Evolutionary conservation across 1,140 invertebrate species (phyloP).

Genomic region (Megalopta genalis): DNA sequence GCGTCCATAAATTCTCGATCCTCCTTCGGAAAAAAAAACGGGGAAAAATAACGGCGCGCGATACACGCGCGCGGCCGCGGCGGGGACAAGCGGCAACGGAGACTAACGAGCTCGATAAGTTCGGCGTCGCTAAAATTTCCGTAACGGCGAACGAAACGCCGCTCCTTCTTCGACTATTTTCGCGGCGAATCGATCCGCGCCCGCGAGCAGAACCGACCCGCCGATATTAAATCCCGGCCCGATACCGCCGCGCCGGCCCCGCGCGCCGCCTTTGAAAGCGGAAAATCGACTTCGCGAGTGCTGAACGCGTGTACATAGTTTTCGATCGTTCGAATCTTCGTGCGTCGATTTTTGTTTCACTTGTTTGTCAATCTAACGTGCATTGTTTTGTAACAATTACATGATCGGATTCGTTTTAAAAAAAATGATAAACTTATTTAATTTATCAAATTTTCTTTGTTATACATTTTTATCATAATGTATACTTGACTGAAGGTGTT

Average conservation of each 20-base stretch:
- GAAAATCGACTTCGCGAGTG: no score
- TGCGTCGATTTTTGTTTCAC: no score
- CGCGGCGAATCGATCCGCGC: not conserved
- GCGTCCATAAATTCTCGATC: slow-evolving; percentile 7
- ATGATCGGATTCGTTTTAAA: no score
- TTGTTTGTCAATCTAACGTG: no score
- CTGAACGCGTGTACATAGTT: no score
- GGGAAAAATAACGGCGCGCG: slow-evolving; percentile 9
- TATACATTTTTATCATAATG: no score
- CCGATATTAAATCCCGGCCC: not conserved
- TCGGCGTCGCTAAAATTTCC: not conserved
- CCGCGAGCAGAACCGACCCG: not conserved
- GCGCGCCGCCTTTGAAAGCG: no score
- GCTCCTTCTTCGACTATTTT: not conserved
- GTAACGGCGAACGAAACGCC: not conserved
- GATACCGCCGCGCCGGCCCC: not conserved
- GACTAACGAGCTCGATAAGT: slow-evolving; percentile 13
- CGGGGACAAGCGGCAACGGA: not conserved
- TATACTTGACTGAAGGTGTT: no score
- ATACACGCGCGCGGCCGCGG: not conserved
- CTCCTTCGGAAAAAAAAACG: not conserved
- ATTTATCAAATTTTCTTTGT: no score
- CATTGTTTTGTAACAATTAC: no score
- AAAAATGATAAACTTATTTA: no score
- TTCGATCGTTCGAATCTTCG: no score